Base-by-base conservation (phyloP, 2,888 invertebrate genomes). In the Diloba caeruleocephala region DNA sequence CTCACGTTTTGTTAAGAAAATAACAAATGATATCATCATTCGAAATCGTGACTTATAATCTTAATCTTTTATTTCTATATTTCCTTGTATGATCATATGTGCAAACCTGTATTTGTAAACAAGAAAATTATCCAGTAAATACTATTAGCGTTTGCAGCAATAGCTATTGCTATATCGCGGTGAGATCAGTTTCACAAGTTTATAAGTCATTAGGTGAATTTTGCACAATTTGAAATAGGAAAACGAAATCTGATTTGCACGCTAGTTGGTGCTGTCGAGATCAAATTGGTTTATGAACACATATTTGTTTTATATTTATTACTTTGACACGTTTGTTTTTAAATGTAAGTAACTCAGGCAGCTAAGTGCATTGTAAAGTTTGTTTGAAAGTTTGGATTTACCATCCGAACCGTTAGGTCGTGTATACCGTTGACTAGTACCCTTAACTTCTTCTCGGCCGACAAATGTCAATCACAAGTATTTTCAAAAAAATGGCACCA, bases 21-120 rank as follows among this genome's bases (percentile, higher is more conserved):
- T 51, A 10, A 32, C 23, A 44, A 36, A 58, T 71, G 58, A 63
- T 59, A 71, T 74, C 71, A 71, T 65, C 62, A 52, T 12, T 54
- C 26, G 46, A 41, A 64, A 59, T 71, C 74, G 71, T 72, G 74
- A 71, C 60, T 67, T 36, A n/a, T n/a, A 50, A 45, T 48, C 50
- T 44, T 44, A 44, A 54, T 74, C 44, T 61, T 65, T 55, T 53
- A 61, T 64, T 61, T 59, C 50, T 55, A 52, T 57, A 67, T 71
- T 71, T 71, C 71, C 68, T 71, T 41, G 43, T 71, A 39, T 17
- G 33, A 42, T 45, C 39, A 51, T 41, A 38, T 34, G 49, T 56
- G 15, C 10, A 29, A 60, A 57, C 54, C 34, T 34, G 54, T 57
- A 53, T 54, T 44, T 48, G 32, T 29, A 21, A 21, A 48, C 46